These are phyloP conservation scores for Sciaenops ocellatus DNA, from an alignment of 2,797 vertebrate genomes.

Conservation along the genomic window DNA sequence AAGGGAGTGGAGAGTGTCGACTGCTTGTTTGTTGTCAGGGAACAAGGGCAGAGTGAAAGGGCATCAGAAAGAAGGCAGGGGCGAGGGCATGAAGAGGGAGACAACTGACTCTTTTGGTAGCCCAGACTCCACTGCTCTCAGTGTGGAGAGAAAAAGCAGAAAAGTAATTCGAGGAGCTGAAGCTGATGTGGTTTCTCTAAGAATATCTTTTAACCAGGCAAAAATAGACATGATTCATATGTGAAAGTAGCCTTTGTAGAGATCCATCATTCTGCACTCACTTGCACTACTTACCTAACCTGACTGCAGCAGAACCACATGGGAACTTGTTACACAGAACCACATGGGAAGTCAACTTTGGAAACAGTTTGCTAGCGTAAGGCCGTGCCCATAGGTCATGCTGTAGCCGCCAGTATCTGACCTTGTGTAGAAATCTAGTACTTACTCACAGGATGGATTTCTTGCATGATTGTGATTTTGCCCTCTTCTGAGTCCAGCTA, in stretches of 20 bases:
- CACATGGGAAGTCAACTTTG: too few species aligned
- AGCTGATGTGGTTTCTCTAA: conserved; percentile 23
- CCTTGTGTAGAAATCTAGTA: too few species aligned
- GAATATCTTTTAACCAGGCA: conserved; percentile 25
- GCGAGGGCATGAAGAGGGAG: conserved; percentile 29
- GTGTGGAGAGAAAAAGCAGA: conserved; percentile 22
- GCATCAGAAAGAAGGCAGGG: conserved; percentile 49
- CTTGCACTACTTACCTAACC: too few species aligned
- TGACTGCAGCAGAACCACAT: too few species aligned
- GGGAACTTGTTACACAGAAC: too few species aligned
- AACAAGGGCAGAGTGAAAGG: conserved; percentile 52
- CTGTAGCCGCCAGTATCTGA: too few species aligned
- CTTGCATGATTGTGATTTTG: too few species aligned
- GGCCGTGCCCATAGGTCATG: too few species aligned
- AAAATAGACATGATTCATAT: conserved; percentile 14
- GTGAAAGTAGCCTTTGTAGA: conserved; percentile 2
- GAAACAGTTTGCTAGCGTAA: too few species aligned
- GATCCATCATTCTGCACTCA: not conserved
- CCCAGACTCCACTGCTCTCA: conserved; percentile 31
- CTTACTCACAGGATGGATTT: too few species aligned
- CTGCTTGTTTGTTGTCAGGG: conserved; percentile 70
- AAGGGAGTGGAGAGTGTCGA: conserved; percentile 66
- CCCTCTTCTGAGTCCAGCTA: too few species aligned
- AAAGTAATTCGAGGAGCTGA: conserved; percentile 21
- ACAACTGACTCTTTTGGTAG: conserved; percentile 47